These are phyloP conservation scores for Campylomormyrus numenius DNA, from an alignment of 2,113 vertebrate species.

Conservation along the genomic window DNA sequence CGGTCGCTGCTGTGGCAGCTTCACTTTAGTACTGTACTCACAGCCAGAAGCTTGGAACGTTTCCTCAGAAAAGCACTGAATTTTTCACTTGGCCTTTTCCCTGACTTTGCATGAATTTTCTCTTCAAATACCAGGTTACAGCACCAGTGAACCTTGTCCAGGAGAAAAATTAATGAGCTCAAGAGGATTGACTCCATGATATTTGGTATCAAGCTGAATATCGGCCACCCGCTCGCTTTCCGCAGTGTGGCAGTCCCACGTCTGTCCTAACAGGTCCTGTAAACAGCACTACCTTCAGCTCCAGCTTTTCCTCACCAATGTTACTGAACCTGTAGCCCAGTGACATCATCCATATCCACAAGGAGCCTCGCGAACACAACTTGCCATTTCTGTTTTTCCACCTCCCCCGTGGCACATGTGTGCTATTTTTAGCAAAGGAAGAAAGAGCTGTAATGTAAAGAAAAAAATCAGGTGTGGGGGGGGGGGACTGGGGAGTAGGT, in stretches of 20 bases:
- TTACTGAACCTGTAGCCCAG: slow-evolving; percentile 2
- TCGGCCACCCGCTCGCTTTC: slow-evolving; percentile 27
- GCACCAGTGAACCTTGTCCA: not conserved
- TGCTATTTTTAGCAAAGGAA: slow-evolving; percentile 56
- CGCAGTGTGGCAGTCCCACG: slow-evolving; percentile 27
- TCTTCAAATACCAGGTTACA: not conserved
- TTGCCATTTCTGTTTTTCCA: not conserved
- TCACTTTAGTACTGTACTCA: slow-evolving; percentile 20
- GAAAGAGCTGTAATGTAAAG: slow-evolving; percentile 53
- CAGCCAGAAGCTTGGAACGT: slow-evolving; percentile 32
- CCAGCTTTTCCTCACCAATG: slow-evolving; percentile 28
- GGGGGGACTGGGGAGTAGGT: slow-evolving; percentile 33
- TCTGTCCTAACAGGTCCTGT: slow-evolving; percentile 41
- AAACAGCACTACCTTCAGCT: slow-evolving; percentile 37
- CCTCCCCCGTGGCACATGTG: not conserved
- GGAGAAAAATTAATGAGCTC: slow-evolving; percentile 8
- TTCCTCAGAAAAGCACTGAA: slow-evolving; percentile 16
- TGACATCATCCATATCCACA: not conserved
- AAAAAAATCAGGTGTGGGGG: slow-evolving; percentile 39
- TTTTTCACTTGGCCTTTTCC: slow-evolving; percentile 6
- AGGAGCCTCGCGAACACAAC: not conserved
- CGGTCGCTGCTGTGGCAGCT: slow-evolving; percentile 26
- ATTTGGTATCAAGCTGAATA: slow-evolving; percentile 39
- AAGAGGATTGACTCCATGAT: slow-evolving; percentile 17
- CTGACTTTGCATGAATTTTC: not conserved